Conservation (phyloP, 2,797 vertebrate species). For the Helicolenus hilgendorfi region DNA sequence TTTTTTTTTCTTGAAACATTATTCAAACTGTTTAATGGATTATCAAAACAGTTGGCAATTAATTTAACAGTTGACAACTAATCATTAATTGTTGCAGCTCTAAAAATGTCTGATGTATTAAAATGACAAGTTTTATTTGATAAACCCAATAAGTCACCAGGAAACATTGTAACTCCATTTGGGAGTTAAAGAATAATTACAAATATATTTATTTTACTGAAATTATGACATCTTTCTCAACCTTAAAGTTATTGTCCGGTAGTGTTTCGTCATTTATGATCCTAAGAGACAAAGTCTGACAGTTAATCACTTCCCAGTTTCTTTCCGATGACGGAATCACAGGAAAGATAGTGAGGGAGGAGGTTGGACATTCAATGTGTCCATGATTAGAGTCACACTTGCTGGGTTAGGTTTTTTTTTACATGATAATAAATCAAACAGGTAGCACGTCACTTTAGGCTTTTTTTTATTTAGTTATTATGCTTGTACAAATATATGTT, state of each 20-base stretch:
- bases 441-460: neutral
- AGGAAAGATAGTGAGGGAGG: neutral
- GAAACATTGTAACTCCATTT: too few relatives aligned
- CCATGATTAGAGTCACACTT: neutral
- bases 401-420: neutral
- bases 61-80: too few relatives aligned
- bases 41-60: too few relatives aligned
- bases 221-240: neutral
- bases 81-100: too few relatives aligned
- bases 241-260: neutral
- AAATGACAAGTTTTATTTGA: neutral
- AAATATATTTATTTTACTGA: neutral
- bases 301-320: conserved; percentile 3
- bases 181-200: too few relatives aligned
- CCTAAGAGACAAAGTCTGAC: conserved; percentile 47
- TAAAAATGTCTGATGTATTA: too few relatives aligned
- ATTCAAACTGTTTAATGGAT: too few relatives aligned
- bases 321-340: neutral
- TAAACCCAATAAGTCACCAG: neutral
- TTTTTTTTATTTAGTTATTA: neutral
- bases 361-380: neutral
- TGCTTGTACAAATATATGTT: neutral
- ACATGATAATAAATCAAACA: neutral
- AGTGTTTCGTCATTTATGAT: conserved; percentile 21
- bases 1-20: too few relatives aligned